Base-by-base conservation (phyloP, 2,888 invertebrate genomes). In the Scaptomyza caliginosa region DNA sequence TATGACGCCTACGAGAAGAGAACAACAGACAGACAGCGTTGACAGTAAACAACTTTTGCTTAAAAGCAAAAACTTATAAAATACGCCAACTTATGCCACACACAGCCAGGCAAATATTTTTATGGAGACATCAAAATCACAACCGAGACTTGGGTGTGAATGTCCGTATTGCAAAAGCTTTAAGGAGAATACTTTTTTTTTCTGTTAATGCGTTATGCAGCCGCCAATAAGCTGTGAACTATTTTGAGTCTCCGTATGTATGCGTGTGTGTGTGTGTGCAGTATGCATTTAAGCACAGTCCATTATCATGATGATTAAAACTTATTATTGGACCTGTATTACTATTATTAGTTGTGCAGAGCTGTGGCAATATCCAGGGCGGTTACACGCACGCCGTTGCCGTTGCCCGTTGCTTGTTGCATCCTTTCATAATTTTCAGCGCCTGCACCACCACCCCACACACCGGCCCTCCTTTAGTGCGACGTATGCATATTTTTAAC, bases 221-320 rank as follows among this genome's bases (percentile, higher is more conserved):
- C 63, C 38, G 65, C 48, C 46, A 58, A 65, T 52, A 65, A 39
- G 43, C 67, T 64, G 69, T 63, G 69, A 63, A 63, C 69, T 43
- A 49, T 34, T 34, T 8, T 7, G 34, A 3, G 32, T 13, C 13
- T 32, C 4, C 2, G 4, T n/a, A 4, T 30, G n/a, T 32, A 2
- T 32, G 32, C 16, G 13, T 6, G 46, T 36, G 32, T 7, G 6
- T 34, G 34, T 16, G 46, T 39, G 60, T 55, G 48, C 24, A 21
- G 39, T 64, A 49, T 67, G 67, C 64, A 70, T 76, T 75, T 75
- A 84, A 63, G 72, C 71, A 62, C 63, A 58, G 66, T 45, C 86
- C 74, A 83, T 83, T 87, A 83, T 87, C 86, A 75, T 87, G 83
- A 87, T 87, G 88, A 84, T 84, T 84, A 84, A 82, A 84, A 84